A percentile compares a stretch with the other conserved stretches of the same genome.
phyloP scores from a whole-genome alignment of 2,888 invertebrate genomes.

The Hyposoter didymator region DNA sequence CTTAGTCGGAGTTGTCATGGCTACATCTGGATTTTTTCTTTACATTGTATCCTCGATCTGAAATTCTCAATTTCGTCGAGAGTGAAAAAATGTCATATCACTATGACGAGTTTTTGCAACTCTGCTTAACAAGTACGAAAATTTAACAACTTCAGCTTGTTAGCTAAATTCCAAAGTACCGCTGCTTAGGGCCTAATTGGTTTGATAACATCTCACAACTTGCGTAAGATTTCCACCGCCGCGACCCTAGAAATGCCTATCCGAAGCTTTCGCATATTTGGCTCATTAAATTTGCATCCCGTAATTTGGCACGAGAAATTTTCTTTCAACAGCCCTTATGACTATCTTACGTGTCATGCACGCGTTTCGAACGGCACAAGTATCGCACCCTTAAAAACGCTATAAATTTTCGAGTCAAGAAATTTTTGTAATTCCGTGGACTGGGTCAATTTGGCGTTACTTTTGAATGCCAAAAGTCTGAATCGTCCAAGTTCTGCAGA shows the following conservation, averaged over 20 bases:
- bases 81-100: not conserved
- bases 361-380: not conserved
- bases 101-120: not conserved
- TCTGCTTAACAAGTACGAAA: not conserved
- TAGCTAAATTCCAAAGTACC: not conserved
- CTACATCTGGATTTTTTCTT: slow-evolving; percentile 28
- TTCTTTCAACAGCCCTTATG: not conserved
- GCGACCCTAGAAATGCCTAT: not conserved
- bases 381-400: not conserved
- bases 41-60: slow-evolving; percentile 20
- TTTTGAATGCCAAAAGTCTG: not conserved
- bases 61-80: not conserved
- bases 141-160: not conserved
- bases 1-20: slow-evolving; percentile 54
- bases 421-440: not conserved
- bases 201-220: not conserved
- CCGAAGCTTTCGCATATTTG: slow-evolving; percentile 1
- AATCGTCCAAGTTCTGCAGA: not conserved
- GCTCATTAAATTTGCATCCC: slow-evolving; percentile 13
- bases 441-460: not conserved
- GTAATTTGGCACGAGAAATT: slow-evolving; percentile 8
- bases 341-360: not conserved
- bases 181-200: not conserved
- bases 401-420: not conserved
- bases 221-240: not conserved